These are phyloP conservation scores for Valencia hispanica DNA, from an alignment of 2,797 vertebrate species.

Conservation along the genomic window DNA sequence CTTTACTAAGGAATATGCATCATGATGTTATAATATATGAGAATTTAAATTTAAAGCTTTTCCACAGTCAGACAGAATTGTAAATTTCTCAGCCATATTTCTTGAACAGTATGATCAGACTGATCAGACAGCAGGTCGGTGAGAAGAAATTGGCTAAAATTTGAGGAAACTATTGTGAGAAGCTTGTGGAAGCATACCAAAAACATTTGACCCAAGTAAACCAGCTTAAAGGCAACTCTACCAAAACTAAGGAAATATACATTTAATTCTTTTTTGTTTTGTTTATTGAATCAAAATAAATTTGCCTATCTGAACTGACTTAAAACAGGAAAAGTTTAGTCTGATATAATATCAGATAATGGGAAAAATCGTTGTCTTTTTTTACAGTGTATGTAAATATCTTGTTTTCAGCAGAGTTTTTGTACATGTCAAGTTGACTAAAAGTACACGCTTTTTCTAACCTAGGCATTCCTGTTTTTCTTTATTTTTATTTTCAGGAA, in stretches of 20 bases:
- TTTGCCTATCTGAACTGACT: not conserved
- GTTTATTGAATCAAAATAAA: not conserved
- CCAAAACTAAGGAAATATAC: not conserved
- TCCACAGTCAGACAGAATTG: too few species aligned
- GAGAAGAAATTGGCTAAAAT: not conserved
- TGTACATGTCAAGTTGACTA: not conserved
- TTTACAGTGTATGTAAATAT: not conserved
- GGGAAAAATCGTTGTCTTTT: not conserved
- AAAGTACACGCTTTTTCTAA: not conserved
- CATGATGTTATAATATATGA: too few species aligned
- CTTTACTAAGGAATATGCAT: too few species aligned
- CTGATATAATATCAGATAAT: not conserved
- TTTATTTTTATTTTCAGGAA: conserved; percentile 78
- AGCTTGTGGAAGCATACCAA: not conserved
- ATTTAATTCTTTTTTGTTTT: not conserved
- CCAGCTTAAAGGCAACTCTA: not conserved
- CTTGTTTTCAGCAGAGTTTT: not conserved
- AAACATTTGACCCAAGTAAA: not conserved
- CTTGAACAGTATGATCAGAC: too few species aligned
- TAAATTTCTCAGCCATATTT: too few species aligned
- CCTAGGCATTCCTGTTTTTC: not conserved
- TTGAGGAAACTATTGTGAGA: not conserved
- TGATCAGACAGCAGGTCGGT: too few species aligned
- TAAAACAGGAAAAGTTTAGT: not conserved
- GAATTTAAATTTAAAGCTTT: too few species aligned